Conservation (phyloP, 2,888 invertebrate species). For the Vesta saturnalis region DNA sequence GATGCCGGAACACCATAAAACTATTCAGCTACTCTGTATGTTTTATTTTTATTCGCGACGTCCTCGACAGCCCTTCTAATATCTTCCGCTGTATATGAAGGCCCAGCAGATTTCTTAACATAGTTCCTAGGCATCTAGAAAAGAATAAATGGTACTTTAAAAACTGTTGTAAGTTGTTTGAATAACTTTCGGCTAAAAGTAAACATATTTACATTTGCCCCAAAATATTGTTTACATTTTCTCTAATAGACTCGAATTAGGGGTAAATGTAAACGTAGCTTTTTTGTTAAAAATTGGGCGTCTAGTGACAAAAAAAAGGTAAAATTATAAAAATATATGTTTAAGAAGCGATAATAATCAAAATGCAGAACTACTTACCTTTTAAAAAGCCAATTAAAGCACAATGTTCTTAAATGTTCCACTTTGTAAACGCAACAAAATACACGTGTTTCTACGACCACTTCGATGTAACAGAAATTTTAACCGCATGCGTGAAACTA, state of each 20-base stretch:
- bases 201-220: background rate
- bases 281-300: background rate
- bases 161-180: background rate
- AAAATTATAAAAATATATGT: too few species aligned
- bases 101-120: background rate
- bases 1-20: background rate
- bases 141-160: background rate
- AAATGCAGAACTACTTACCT: too few species aligned
- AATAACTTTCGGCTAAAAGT: background rate
- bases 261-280: background rate
- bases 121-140: background rate
- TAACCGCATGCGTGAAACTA: too few species aligned
- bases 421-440: too few species aligned
- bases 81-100: background rate
- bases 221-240: background rate
- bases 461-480: too few species aligned
- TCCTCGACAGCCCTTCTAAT: background rate
- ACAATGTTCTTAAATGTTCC: too few species aligned
- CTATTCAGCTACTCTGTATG: background rate
- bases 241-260: background rate
- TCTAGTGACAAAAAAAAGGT: too few species aligned
- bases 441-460: too few species aligned
- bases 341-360: too few species aligned
- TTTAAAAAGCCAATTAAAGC: too few species aligned
- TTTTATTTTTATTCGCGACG: background rate